Evolutionary conservation across 2,113 vertebrate species (phyloP), one percentile per base, ranked within the genome.

Genomic region (Pteruthius melanotis): DNA sequence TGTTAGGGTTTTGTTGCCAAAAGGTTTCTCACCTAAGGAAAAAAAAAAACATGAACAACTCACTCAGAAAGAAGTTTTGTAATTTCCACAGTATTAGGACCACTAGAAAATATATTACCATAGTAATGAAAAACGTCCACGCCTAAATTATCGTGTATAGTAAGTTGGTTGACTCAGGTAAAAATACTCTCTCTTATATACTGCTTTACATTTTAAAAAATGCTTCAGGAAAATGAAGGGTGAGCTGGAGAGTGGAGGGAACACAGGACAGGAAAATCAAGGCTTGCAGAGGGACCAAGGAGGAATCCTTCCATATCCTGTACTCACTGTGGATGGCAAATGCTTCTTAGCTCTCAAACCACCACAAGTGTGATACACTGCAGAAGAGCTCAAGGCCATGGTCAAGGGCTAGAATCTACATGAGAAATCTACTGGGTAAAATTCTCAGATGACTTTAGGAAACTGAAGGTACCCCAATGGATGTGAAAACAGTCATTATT

Each of bases 31-130:
- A 64, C 10, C 0, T 6, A 37, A 42, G 10, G 28, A 23, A 30
- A 74, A 60, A 40, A 40, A 68, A 47, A 1, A 1, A 1, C 4
- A 37, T 1, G 1, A 63, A 70, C 31, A 70, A 35, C 15, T 61
- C 18, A 40, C 14, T 80, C n/a, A 50, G 19, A 44, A 93, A 66
- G 4, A 40, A 49, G 19, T 78, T 93, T 80, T 64, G 21, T 49
- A 1, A 11, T 57, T 83, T 82, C 89, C 57, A 45, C 9, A 39
- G 42, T 45, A 26, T 71, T 83, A 56, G 14, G 28, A 49, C 30
- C 45, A 15, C 16, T 66, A n/a, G 30, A 83, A 65, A 70, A 39
- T 24, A 8, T 54, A 45, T 86, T 74, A 42, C 16, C 5, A 16
- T 13, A 66, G 50, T 47, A 74, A 61, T 66, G 35, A 64, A 77